These are phyloP conservation scores for Ailuropoda melanoleuca DNA, from an alignment of 2,113 vertebrate genomes.

Conservation along the genomic window DNA sequence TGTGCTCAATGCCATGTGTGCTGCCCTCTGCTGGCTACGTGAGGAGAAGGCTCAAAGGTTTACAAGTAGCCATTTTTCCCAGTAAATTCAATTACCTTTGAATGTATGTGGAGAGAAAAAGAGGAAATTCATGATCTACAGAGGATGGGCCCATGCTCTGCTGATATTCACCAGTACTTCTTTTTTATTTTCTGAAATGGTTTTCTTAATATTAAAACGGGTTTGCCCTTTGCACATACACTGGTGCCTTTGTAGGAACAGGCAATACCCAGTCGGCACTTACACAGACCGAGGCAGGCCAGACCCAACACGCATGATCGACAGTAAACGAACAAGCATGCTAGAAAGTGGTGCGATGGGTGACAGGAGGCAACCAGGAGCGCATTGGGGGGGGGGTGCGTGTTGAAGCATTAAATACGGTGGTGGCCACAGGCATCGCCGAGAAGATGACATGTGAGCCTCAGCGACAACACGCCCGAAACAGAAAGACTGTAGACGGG, in stretches of 20 bases:
- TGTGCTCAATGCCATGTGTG: not conserved
- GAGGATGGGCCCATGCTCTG: not conserved
- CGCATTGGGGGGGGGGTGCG: rapidly evolving
- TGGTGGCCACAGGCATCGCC: rapidly evolving
- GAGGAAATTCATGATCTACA: not conserved
- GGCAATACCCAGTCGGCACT: not conserved
- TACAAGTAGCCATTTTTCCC: not conserved
- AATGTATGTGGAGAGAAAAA: rapidly evolving
- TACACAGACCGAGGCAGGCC: not conserved
- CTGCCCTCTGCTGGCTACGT: slow-evolving; percentile 64
- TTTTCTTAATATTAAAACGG: not conserved
- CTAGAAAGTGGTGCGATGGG: not conserved
- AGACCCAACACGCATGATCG: not conserved
- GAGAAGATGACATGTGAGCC: too few species aligned
- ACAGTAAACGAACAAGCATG: rapidly evolving
- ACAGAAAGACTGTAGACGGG: too few species aligned
- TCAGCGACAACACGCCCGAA: not conserved
- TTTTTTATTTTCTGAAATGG: not conserved
- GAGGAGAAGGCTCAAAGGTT: not conserved
- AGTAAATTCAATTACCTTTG: not conserved
- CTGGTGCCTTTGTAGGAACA: not conserved
- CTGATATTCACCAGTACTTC: rapidly evolving
- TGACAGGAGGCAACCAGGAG: not conserved
- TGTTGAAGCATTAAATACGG: not conserved
- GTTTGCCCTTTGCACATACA: rapidly evolving